phyloP scores from a whole-genome alignment of 2,888 invertebrate species.

The Oscheius sp. region DNA sequence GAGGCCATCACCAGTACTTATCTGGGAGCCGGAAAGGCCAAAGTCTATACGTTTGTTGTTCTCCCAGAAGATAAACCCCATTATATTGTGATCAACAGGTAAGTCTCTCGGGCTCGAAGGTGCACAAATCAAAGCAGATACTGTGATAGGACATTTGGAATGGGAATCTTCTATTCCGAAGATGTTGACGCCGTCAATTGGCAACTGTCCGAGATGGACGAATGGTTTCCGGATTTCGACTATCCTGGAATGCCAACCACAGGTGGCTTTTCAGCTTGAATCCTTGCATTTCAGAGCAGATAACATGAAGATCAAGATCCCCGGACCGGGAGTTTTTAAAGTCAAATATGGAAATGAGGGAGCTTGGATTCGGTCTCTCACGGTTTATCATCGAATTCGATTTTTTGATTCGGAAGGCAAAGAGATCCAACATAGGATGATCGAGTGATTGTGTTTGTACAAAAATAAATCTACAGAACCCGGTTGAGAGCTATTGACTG shows the following conservation, averaged over 20 bases:
- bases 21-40: constrained; percentile 52
- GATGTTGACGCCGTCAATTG: constrained; percentile 32
- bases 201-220: constrained; percentile 46
- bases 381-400: constrained; percentile 51
- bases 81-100: constrained; percentile 53
- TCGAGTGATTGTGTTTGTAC: neutral
- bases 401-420: constrained; percentile 32
- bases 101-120: neutral
- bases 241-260: constrained; percentile 63
- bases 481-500: constrained; percentile 3
- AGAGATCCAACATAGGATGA: neutral
- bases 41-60: constrained; percentile 46
- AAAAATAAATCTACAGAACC: constrained; percentile 7
- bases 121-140: constrained; percentile 35
- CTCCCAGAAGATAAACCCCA: constrained; percentile 38
- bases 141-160: constrained; percentile 59
- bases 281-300: constrained; percentile 30
- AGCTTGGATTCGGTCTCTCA: constrained; percentile 58
- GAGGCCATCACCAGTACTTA: constrained; percentile 38
- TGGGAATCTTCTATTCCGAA: constrained; percentile 50
- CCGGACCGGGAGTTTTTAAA: constrained; percentile 52
- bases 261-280: constrained; percentile 47
- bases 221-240: constrained; percentile 54
- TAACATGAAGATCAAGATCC: constrained; percentile 44
- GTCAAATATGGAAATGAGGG: constrained; percentile 59